Base-by-base conservation (phyloP, 2,888 invertebrate species). In the Eupithecia abbreviata region DNA sequence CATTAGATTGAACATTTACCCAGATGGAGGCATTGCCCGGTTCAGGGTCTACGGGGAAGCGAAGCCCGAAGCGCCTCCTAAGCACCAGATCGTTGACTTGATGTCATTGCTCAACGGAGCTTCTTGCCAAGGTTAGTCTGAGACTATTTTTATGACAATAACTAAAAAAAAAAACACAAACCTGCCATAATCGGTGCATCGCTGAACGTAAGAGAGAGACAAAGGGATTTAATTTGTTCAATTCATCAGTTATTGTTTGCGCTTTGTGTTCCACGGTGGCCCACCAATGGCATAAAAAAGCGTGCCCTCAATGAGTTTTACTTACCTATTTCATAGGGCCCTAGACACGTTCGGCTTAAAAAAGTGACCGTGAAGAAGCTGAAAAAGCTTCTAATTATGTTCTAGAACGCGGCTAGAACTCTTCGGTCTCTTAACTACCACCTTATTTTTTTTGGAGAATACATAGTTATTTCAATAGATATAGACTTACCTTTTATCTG, bases 1-100 rank as follows among this genome's bases (percentile, higher is more conserved):
- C 82, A 88, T 96, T 6, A 91, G 96, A 5, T 88, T 96, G 6
- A 96, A 96, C 83, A 95, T 96, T 15, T 96, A 91, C 84, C 96
- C 96, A 0, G 96, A 96, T 82, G 96, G 96, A 18, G 96, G 96
- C 2, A 95, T 96, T 5, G 96, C 96, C 0, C 91, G 96, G 65
- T 89, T 96, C 0, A 89, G 96, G 58, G 95, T 96, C 2, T 96
- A 92, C 79, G 96, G 96, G 0, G 92, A 95, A 80, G 95, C 95
- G 0, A 89, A 86, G 69, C 92, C 95, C 2, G 90, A 91, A 13
- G 76, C 85, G 0, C 93, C 93, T 7, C 82, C 87, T 12, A 82
- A 84, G 67, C 88, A 95, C 41, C 93, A 90, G 67, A 83, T 92
- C 55, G 87, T 96, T 9, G 96, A 96, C 85, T 85, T 96, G 76